phyloP scores from a whole-genome alignment of 2,888 invertebrate species.

The Rhagium mordax region DNA sequence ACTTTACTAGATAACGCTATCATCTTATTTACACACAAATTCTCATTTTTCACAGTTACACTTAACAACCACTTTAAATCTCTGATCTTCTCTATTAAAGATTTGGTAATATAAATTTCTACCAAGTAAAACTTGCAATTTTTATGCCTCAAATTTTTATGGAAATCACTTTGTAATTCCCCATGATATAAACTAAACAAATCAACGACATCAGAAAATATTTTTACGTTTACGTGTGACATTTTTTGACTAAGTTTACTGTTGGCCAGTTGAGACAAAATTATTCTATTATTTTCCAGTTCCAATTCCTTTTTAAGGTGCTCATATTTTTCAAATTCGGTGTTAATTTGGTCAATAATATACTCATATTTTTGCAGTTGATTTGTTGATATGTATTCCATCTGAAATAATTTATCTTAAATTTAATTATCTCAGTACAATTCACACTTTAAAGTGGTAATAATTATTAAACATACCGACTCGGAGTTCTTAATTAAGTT shows the following conservation, averaged over 20 bases:
- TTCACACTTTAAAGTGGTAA: background rate
- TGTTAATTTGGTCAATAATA: conserved; percentile 61
- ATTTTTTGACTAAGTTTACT: conserved; percentile 52
- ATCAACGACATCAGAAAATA: conserved; percentile 60
- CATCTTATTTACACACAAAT: conserved; percentile 41
- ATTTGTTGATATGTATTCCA: conserved; percentile 55
- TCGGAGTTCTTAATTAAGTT: too few species aligned
- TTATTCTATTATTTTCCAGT: conserved; percentile 56
- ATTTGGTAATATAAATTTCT: conserved; percentile 60
- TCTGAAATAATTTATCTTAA: conserved; percentile 36
- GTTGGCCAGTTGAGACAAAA: conserved; percentile 54
- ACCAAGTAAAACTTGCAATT: conserved; percentile 61
- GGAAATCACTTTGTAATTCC: conserved; percentile 50
- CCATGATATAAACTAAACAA: conserved; percentile 57
- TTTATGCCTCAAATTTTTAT: conserved; percentile 39
- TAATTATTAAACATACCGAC: background rate
- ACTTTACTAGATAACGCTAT: conserved; percentile 41
- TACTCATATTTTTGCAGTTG: conserved; percentile 58
- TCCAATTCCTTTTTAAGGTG: conserved; percentile 54
- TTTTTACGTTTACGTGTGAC: conserved; percentile 60
- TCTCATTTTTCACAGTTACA: conserved; percentile 49
- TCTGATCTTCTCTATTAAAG: conserved; percentile 58
- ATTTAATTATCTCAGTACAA: background rate
- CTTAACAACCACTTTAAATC: conserved; percentile 57
- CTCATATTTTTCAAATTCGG: conserved; percentile 58